phyloP scores from a whole-genome alignment of 1,140 invertebrate genomes.

The Zaprionus ghesquierei region DNA sequence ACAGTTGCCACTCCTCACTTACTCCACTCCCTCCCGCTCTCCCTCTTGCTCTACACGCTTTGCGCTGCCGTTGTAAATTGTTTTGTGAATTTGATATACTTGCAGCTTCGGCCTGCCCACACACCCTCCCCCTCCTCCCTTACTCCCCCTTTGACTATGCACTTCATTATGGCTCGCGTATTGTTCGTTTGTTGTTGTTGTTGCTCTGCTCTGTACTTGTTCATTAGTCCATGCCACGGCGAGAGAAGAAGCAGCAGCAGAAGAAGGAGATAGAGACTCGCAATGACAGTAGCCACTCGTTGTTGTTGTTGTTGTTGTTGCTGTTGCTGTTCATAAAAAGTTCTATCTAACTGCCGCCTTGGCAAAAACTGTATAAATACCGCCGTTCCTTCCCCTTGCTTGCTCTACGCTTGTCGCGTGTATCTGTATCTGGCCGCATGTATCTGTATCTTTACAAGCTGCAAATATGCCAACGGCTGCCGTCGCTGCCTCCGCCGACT shows the following conservation, averaged over 20 bases:
- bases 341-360: slow-evolving; percentile 37
- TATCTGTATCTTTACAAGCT: slow-evolving; percentile 73
- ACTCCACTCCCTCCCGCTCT: not conserved
- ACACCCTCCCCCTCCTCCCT: not conserved
- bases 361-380: slow-evolving; percentile 9
- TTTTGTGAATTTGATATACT: slow-evolving; percentile 82
- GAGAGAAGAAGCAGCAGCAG: not conserved
- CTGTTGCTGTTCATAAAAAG: slow-evolving; percentile 19
- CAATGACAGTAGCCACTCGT: slow-evolving; percentile 48
- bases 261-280: not conserved
- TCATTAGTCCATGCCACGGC: slow-evolving; percentile 62
- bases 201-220: slow-evolving; percentile 57
- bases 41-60: not conserved
- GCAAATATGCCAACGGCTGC: slow-evolving; percentile 50
- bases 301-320: slow-evolving; percentile 33
- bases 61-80: slow-evolving; percentile 71
- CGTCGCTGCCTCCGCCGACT: slow-evolving; percentile 22
- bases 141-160: slow-evolving; percentile 14
- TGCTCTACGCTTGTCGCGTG: slow-evolving; percentile 12
- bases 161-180: slow-evolving; percentile 62
- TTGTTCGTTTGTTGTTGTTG: slow-evolving; percentile 41
- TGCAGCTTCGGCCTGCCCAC: slow-evolving; percentile 45
- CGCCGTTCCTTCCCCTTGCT: not conserved
- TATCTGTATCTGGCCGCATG: slow-evolving; percentile 27
- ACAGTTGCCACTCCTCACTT: not conserved